These are phyloP conservation scores for Probosciger aterrimus DNA, from an alignment of 2,113 vertebrate species.

Conservation along the genomic window DNA sequence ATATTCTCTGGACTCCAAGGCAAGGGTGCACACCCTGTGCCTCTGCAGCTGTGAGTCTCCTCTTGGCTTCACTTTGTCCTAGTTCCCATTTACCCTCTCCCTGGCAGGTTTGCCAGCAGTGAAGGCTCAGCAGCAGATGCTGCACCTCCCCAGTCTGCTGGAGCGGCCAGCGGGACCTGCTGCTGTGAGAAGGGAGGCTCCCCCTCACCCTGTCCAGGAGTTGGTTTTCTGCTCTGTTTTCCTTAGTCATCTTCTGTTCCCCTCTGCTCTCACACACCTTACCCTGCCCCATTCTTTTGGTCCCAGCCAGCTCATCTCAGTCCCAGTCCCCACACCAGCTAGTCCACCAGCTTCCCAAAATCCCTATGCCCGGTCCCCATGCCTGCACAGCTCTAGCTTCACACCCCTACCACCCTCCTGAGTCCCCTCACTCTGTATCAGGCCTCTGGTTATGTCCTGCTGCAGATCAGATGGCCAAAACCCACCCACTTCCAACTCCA, in stretches of 20 bases:
- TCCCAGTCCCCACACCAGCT: background rate
- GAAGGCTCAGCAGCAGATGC: background rate
- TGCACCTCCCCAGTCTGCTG: background rate
- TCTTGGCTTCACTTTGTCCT: background rate
- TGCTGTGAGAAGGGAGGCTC: background rate
- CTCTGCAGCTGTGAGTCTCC: background rate
- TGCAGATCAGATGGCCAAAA: background rate
- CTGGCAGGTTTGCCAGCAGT: background rate
- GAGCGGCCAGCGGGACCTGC: background rate
- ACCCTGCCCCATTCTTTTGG: background rate
- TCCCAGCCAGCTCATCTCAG: background rate
- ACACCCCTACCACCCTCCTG: fast-evolving
- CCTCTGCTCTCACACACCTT: background rate
- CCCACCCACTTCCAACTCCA: background rate
- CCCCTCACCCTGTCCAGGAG: background rate
- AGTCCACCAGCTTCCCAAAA: background rate
- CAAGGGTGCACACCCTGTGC: fast-evolving
- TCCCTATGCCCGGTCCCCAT: background rate
- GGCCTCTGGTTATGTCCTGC: background rate
- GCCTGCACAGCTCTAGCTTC: background rate
- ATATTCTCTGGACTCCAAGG: background rate
- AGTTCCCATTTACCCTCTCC: background rate
- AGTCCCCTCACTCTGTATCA: background rate
- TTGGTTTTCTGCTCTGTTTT: background rate
- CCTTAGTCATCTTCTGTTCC: background rate